phyloP scores from a whole-genome alignment of 1,140 invertebrate genomes.

The Bombus superbus region DNA sequence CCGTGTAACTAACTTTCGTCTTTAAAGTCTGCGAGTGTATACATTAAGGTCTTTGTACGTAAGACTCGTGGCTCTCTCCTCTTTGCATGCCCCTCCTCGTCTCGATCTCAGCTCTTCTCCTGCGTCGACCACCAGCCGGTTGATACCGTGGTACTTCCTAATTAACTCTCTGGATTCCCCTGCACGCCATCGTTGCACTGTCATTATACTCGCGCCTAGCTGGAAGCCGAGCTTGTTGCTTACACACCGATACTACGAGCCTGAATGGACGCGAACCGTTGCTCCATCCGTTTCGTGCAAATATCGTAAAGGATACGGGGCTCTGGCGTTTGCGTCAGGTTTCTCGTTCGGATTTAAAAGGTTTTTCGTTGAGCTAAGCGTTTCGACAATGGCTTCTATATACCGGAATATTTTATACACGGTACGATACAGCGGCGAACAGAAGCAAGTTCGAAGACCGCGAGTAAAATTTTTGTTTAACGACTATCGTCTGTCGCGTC shows the following conservation, averaged over 20 bases:
- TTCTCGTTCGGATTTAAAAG: too few species aligned
- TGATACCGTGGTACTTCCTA: constrained; percentile 67
- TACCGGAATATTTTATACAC: too few species aligned
- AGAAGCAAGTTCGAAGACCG: too few species aligned
- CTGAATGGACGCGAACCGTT: neutral
- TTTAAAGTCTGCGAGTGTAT: constrained; percentile 66
- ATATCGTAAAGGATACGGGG: too few species aligned
- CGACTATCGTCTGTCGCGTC: too few species aligned
- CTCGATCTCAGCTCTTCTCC: constrained; percentile 24
- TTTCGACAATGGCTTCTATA: too few species aligned
- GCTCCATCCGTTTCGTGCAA: too few species aligned
- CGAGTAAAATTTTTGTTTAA: too few species aligned
- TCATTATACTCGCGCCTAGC: constrained; percentile 55
- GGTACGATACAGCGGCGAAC: too few species aligned
- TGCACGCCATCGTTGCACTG: constrained; percentile 57
- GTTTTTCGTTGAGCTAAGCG: too few species aligned
- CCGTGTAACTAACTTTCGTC: constrained; percentile 65
- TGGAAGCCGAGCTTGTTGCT: constrained; percentile 27
- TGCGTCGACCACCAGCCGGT: constrained; percentile 52
- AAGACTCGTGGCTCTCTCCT: constrained; percentile 26
- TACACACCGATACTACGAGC: neutral
- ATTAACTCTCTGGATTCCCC: constrained; percentile 69
- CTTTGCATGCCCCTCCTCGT: neutral
- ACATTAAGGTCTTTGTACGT: constrained; percentile 62
- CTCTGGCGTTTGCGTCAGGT: too few species aligned